phyloP scores from a whole-genome alignment of 2,888 invertebrate genomes.

The Lycocerus yunnanus region DNA sequence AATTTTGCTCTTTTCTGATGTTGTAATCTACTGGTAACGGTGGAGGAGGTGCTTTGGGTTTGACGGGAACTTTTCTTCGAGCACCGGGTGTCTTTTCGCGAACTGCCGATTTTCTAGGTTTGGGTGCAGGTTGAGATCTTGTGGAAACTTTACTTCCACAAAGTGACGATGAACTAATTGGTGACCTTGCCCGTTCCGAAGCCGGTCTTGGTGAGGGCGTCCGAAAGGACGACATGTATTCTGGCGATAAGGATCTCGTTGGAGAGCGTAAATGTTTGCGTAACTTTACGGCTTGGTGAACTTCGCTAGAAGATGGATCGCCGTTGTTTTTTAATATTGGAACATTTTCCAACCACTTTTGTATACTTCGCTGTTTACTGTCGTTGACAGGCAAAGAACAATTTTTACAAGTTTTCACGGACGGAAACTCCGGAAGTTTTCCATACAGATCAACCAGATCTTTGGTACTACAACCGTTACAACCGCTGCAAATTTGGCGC shows the following conservation, averaged over 20 bases:
- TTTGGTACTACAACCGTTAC: slow-evolving; percentile 67
- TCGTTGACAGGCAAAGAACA: slow-evolving; percentile 63
- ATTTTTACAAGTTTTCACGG: slow-evolving; percentile 58
- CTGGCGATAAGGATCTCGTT: slow-evolving; percentile 47
- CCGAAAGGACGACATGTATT: slow-evolving; percentile 37
- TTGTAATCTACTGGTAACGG: slow-evolving; percentile 56
- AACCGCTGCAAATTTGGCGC: slow-evolving; percentile 64
- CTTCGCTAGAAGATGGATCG: slow-evolving; percentile 10
- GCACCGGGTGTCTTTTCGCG: slow-evolving; percentile 36
- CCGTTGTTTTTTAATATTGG: slow-evolving; percentile 53
- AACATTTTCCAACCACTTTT: slow-evolving; percentile 77
- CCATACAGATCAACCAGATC: slow-evolving; percentile 45
- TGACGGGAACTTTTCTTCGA: slow-evolving; percentile 33
- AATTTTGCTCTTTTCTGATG: slow-evolving; percentile 28
- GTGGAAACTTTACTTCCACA: slow-evolving; percentile 10
- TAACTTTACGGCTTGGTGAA: not conserved
- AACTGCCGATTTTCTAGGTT: slow-evolving; percentile 6
- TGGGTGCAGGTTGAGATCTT: slow-evolving; percentile 22
- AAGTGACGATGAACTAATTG: slow-evolving; percentile 10
- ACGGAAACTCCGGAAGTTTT: slow-evolving; percentile 57
- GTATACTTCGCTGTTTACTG: slow-evolving; percentile 74
- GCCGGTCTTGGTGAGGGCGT: slow-evolving; percentile 42
- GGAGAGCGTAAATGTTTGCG: slow-evolving; percentile 46
- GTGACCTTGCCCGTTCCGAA: slow-evolving; percentile 34
- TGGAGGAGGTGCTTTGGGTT: slow-evolving; percentile 49